phyloP scores from a whole-genome alignment of 2,797 vertebrate genomes.

The Sarcoramphus papa region DNA sequence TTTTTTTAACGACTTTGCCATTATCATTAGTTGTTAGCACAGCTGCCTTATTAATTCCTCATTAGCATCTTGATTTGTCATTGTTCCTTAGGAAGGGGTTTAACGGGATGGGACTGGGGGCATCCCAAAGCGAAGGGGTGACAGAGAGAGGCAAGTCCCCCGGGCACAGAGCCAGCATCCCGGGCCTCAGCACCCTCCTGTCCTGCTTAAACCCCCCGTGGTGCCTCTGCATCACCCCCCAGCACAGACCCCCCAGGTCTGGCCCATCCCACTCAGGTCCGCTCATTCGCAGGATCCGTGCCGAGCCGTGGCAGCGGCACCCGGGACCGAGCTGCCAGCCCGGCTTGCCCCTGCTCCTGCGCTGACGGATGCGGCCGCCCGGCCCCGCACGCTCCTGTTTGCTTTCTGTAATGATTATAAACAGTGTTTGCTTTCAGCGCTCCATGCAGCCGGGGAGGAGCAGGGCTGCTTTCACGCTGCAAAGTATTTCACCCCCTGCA shows the following conservation, averaged over 20 bases:
- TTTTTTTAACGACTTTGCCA: constrained; percentile 76
- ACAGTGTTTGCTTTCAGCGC: background rate
- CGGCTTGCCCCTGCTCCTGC: background rate
- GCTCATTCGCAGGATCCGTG: fast-evolving
- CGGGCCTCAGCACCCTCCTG: background rate
- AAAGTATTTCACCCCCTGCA: background rate
- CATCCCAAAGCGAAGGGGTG: background rate
- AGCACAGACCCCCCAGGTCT: fast-evolving
- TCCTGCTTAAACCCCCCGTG: background rate
- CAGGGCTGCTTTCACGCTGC: background rate
- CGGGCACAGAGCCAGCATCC: background rate
- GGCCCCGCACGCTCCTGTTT: background rate
- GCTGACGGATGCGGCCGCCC: background rate
- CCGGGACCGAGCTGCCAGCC: background rate
- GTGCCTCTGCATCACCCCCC: background rate
- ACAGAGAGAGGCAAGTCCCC: background rate
- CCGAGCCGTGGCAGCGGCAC: background rate
- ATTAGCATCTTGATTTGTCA: constrained; percentile 67
- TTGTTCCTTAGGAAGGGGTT: background rate
- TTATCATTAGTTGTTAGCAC: constrained; percentile 74
- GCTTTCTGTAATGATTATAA: constrained; percentile 11
- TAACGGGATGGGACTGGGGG: background rate
- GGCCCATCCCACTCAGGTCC: fast-evolving
- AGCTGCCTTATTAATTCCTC: constrained; percentile 80
- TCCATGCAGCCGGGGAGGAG: background rate